Evolutionary conservation across 2,888 invertebrate genomes (phyloP), one percentile per base, ranked within the genome.

Genomic region (Standfussiana lucernea): DNA sequence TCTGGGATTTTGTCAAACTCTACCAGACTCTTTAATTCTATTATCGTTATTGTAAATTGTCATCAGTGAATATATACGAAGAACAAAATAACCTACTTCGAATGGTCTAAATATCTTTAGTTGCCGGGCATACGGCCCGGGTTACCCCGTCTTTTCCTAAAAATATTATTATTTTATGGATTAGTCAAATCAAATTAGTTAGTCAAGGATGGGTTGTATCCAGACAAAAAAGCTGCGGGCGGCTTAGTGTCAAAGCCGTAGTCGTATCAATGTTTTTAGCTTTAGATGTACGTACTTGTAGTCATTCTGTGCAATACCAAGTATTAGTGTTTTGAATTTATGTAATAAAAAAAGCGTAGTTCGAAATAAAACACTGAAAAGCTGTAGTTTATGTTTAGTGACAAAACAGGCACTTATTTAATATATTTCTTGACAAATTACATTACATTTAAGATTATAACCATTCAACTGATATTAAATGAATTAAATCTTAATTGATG

Each of bases 391-490:
- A 71, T 56, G 40, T 73, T 73, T 72, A 75, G 62, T 87, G 74
- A 76, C 75, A 56, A 84, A 84, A 78, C 85, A 87, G 77, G 70
- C 79, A 74, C 78, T 75, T 79, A 73, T 89, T 79, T 79, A 84
- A 85, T 85, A 77, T 79, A 77, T 83, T 82, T 83, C 85, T 85
- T 86, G 81, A 78, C 80, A 77, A 78, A 85, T 80, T 86, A 80
- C 75, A 80, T 83, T 82, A 82, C 76, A 78, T 78, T 77, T 84
- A 83, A 82, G 78, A 79, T 75, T 84, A 74, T 83, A 79, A 75
- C 68, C 73, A 77, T 65, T 80, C 61, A 68, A 86, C 77, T 81
- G 70, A 79, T 88, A 87, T 80, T 86, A 64, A 70, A 82, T 80
- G 62, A 75, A 83, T 83, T 79, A 87, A 88, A 87, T 72, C 65